Base-by-base conservation (phyloP, 2,888 invertebrate species). In the Penaeus monodon region DNA sequence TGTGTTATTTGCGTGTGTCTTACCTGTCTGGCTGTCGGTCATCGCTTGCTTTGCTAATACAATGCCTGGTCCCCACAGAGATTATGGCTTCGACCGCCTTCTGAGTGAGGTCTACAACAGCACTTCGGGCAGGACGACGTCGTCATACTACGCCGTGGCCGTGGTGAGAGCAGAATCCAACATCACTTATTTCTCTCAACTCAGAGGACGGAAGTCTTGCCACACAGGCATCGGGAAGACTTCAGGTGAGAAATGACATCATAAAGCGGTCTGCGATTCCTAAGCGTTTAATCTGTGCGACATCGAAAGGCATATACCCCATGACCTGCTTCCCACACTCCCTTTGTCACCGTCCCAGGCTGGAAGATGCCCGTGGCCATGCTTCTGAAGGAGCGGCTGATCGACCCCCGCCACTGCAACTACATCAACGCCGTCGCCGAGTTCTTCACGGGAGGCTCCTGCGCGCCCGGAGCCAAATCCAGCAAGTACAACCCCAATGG, bases 211-310 rank as follows among this genome's bases (percentile, higher is more conserved):
- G 90, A 94, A 94, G 73, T 96, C 96, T 0, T 96, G 96, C 91
- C 96, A 98, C 92, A 96, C 97, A 1, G 94, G 94, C n/a, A 96
- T 95, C 91, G 95, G 96, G 90, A 96, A 97, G 64, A 93, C 93
- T 68, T 93, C 93, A 77, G 94, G 94, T 82, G 88, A 64, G 68
- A 95, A 7, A 57, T n/a, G 17, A 70, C 27, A 27, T 14, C 24
- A 29, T n/a, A 27, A n/a, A 27, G 14, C 27, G 14, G 27, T 27
- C 29, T 29, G 14, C 70, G 29, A 1, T 70, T 12, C 70, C 17
- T 27, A 20, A 24, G 4, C 27, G 17, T 68, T 57, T 57, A 57
- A 57, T 4, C 57, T 57, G 17, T 3, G 17, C 14, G 1, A 57
- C 57, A 57, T 57, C 12, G 57, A 14, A 20, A 57, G 57, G 17